Conservation (phyloP, 1,140 invertebrate species). For the Brachionus calyciflorus region DNA sequence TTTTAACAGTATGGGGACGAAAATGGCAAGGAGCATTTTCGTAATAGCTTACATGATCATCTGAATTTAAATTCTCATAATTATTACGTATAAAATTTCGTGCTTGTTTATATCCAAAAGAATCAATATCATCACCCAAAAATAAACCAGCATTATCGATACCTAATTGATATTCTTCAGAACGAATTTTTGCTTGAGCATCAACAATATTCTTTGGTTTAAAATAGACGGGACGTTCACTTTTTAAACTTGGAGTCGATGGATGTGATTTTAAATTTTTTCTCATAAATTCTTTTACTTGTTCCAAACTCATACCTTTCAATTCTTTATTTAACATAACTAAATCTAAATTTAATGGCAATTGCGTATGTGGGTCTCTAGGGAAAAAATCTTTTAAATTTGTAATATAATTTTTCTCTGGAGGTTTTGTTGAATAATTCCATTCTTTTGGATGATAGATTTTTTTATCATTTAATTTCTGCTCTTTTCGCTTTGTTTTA, state of each 20-base stretch:
- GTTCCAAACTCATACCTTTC: constrained; percentile 49
- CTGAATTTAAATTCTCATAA: not conserved
- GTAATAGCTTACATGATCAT: no score
- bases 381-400: constrained; percentile 56
- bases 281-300: constrained; percentile 48
- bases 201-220: constrained; percentile 55
- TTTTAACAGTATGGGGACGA: not conserved
- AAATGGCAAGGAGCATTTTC: no score
- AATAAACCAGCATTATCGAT: constrained; percentile 3
- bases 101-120: constrained; percentile 33
- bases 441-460: constrained; percentile 52
- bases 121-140: constrained; percentile 2
- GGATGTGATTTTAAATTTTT: constrained; percentile 51
- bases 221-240: constrained; percentile 54
- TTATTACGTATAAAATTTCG: not conserved
- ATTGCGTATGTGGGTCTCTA: constrained; percentile 55
- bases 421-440: constrained; percentile 54
- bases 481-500: not conserved
- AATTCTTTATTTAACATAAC: constrained; percentile 53
- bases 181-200: not conserved
- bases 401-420: constrained; percentile 51
- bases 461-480: not conserved
- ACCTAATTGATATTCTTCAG: not conserved
- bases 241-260: constrained; percentile 50
- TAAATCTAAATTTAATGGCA: constrained; percentile 51